Conservation (phyloP, 1,140 invertebrate species). For the Hyles euphorbiae region DNA sequence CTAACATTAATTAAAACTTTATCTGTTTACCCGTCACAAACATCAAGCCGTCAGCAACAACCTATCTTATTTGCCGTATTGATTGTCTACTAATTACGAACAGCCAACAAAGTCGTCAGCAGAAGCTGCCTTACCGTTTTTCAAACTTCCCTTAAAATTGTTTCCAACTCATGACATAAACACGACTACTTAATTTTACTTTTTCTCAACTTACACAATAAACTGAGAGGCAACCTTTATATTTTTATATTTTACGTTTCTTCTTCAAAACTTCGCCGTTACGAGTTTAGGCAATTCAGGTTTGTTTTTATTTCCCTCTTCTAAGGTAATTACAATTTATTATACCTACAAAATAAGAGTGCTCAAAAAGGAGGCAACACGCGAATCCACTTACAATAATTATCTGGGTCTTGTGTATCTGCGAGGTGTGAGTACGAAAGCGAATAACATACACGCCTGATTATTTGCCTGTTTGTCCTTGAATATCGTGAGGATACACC, state of each 20-base stretch:
- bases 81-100: no score
- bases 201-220: constrained; percentile 34
- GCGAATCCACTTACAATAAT: constrained; percentile 21
- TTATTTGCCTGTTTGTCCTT: no score
- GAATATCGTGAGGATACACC: no score
- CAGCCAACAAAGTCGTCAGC: no score
- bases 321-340: constrained; percentile 20
- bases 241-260: constrained; percentile 35
- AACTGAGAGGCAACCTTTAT: constrained; percentile 26
- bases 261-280: constrained; percentile 24
- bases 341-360: constrained; percentile 6
- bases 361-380: constrained; percentile 12
- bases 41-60: no score
- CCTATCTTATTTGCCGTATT: no score
- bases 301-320: constrained; percentile 20
- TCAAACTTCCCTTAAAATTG: constrained; percentile 24
- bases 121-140: constrained; percentile 7
- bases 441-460: no score
- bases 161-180: constrained; percentile 36
- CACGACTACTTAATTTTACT: constrained; percentile 36
- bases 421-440: no score
- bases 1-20: no score
- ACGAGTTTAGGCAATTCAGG: constrained; percentile 17
- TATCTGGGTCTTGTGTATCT: background rate
- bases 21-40: no score